Base-by-base conservation (phyloP, 2,888 invertebrate species). In the Stenodera caucasica region DNA sequence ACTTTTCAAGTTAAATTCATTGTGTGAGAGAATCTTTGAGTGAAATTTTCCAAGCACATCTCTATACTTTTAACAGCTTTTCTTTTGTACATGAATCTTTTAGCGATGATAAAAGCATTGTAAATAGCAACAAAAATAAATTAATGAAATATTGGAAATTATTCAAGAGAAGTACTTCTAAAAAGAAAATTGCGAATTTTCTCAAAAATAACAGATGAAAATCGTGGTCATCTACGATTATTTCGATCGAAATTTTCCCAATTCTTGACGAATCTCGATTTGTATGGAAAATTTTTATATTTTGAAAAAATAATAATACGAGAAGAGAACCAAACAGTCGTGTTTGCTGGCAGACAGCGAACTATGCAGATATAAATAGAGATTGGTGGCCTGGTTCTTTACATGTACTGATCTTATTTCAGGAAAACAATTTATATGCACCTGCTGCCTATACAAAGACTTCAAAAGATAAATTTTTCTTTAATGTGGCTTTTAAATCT, bases 341-440 rank as follows among this genome's bases (percentile, higher is more conserved):
- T 11, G 26, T 26, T 45, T 15, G 45, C 11, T 66, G 64, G 66
- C 66, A 66, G 59, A 62, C 64, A 30, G 57, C 54, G 60, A 62
- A 62, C 49, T 66, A 64, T 66, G 66, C 58, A 57, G 58, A 54
- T 63, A 58, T 66, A 66, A 66, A 66, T 63, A 66, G 63, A 66
- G 52, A 51, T 45, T 49, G 23, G 56, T 66, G 66, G 61, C 66
- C 66, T 66, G 64, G 64, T 64, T 66, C 61, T 64, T 60, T 52
- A 56, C 51, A 45, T 57, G 54, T 32, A 61, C 62, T 52, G 67
- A 60, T 64, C 67, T 64, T 67, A 69, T 69, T 69, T 69, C 66
- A 66, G 66, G 69, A 66, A 45, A 67, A 67, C 67, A 57, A 63
- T 62, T 23, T 60, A 37, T 51, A 57, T 61, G 61, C 61, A 61